Evolutionary conservation across 2,888 invertebrate genomes (phyloP), one percentile per base, ranked within the genome.

Genomic region (Arge pagana): DNA sequence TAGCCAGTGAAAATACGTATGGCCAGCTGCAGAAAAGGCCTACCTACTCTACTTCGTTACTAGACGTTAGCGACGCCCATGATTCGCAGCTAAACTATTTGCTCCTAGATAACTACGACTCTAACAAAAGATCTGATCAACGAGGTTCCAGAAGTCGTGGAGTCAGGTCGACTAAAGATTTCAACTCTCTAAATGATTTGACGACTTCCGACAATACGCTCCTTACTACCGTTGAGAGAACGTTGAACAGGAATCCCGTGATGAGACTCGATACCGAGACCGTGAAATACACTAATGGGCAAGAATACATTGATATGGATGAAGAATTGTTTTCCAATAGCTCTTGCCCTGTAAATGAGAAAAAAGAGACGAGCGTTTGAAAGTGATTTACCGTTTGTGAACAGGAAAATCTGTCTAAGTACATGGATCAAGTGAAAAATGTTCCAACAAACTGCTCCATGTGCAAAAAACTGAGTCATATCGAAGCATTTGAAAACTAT

Each of bases 301-400:
- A 57, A 19, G 52, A 50, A 7, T 62, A 49, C 11, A 53, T 24
- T 19, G 61, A 57, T 26, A 48, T 41, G 39, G 51, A 52, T 18
- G 53, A 54, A 33, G 62, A 67, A 28, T 45, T 53, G 5, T 61
- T 62, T 36, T 52, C 59, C 19, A 56, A 60, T 24, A 58, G 60
- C 52, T 33, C 60, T n/a, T 53, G 58, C 11, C 61, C 54, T 30
- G 54, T 59, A 43, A 61, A 65, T 36, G 58, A 64, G 3, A 75
- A 76, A 33, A 75, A 71, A 56, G 76, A 76, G 62, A 76, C 76
- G 40, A 75, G 76, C 48, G 76, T 76, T 52, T 76, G 23, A 33
- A 45, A 23, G 45, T 45, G 45, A 45, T 45, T 33, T 21, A 33
- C 33, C 31, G 30, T 28, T 42, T 28, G 18, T 28, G 28, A 4